These are phyloP conservation scores for Cottus gobio DNA, from an alignment of 2,113 vertebrate species.

Conservation along the genomic window DNA sequence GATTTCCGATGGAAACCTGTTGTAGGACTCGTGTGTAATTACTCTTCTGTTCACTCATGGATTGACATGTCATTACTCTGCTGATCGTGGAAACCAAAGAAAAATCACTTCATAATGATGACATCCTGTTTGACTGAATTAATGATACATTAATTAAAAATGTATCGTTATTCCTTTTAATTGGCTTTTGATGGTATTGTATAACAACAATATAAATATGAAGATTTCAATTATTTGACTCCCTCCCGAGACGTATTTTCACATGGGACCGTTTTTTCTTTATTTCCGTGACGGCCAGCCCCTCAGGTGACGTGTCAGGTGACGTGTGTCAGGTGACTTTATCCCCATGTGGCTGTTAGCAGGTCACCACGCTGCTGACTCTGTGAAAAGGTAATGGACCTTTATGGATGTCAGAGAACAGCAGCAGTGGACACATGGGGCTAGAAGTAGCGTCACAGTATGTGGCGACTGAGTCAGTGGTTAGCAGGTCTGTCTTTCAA, in stretches of 20 bases:
- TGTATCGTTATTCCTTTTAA: neutral
- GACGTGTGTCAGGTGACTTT: no score
- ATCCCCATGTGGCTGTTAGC: no score
- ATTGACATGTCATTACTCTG: neutral
- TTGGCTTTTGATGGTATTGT: neutral
- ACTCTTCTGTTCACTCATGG: neutral
- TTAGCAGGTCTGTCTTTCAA: no score
- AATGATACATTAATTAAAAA: neutral
- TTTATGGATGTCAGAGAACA: neutral
- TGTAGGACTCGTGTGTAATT: no score
- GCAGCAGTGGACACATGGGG: neutral
- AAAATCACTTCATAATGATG: neutral
- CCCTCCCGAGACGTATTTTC: neutral
- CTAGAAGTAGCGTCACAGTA: no score
- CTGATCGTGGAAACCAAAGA: neutral
- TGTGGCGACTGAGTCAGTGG: no score
- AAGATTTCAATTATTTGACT: neutral
- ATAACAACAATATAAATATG: neutral
- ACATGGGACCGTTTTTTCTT: neutral
- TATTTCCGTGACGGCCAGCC: neutral
- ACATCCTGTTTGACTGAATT: neutral
- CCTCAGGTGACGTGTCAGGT: no score
- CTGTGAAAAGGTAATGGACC: no score
- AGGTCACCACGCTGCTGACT: neutral
- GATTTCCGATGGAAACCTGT: neutral